Percentiles rank a stretch among this genome's conserved stretches.
These are phyloP conservation scores for Venusia cambrica DNA, from an alignment of 2,888 invertebrate species.

Conservation along the genomic window DNA sequence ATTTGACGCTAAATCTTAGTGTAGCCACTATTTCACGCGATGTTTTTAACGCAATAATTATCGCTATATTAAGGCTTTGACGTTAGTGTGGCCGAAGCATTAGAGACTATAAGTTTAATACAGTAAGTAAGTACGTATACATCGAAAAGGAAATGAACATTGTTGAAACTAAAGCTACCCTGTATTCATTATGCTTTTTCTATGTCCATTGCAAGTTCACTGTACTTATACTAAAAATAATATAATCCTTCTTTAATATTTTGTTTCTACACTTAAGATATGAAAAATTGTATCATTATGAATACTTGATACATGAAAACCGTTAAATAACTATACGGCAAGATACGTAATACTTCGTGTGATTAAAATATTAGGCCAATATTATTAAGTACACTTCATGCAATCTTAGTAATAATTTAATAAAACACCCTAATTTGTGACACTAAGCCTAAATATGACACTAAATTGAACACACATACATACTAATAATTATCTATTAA, in stretches of 20 bases:
- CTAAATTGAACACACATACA: slow-evolving; percentile 75
- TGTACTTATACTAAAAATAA: neutral
- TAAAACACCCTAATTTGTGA: slow-evolving; percentile 53
- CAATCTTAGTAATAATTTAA: slow-evolving; percentile 33
- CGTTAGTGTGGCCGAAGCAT: no score
- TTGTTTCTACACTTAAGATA: slow-evolving; percentile 2
- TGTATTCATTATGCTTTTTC: slow-evolving; percentile 3
- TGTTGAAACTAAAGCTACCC: slow-evolving; percentile 1
- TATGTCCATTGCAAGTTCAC: neutral
- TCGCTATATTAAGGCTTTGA: no score
- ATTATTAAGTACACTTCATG: slow-evolving; percentile 43
- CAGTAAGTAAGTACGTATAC: no score
- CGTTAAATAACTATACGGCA: slow-evolving; percentile 43
- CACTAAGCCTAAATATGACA: slow-evolving; percentile 70
- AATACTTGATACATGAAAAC: slow-evolving; percentile 13
- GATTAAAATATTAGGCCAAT: slow-evolving; percentile 45
- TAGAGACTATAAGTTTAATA: no score
- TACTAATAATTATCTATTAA: slow-evolving; percentile 25
- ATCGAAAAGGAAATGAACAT: no score
- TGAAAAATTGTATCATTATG: slow-evolving; percentile 4
- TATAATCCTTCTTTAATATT: slow-evolving; percentile 10
- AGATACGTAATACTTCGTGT: slow-evolving; percentile 59
- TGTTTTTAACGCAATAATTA: no score
- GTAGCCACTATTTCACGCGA: no score
- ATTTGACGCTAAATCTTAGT: no score